Base-by-base conservation (phyloP, 92 coral and sea anemone genomes). In the Epizoanthus stellaris region DNA sequence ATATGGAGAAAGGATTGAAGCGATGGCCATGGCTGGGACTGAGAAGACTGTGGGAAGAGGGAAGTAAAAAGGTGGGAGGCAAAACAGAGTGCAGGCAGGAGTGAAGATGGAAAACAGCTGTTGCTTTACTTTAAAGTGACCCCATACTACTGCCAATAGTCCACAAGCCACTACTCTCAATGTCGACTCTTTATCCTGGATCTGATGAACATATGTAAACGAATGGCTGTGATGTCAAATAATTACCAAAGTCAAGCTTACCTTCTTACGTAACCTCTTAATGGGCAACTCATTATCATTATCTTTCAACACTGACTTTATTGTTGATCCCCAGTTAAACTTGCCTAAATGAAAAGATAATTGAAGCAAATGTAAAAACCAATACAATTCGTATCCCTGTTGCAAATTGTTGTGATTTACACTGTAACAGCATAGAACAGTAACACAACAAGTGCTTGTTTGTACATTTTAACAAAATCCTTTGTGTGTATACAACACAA, bases 211-310 rank as follows among this genome's bases (percentile, higher is more conserved):
- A 45, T 6, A 45, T 45, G 52, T 45, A 45, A 15, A 52, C 12
- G 54, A 23, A 25, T n/a, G 67, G 82, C 11, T 4, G 15, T 38
- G 16, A 47, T 40, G 40, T 12, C 17, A 12, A 8, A 19, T 21
- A 16, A 13, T 34, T 23, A 39, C 65, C 15, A 17, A 19, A 40
- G 54, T 9, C 12, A 23, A 30, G 21, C 49, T 64, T 84, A 93
- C 99, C 98, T 95, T 97, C 87, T 93, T 97, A n/a, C 99, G 91
- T 20, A 97, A 85, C 88, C 88, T 97, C 89, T 97, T 97, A 61
- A 97, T 88, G 10, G 97, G 88, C 53, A 97, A 85, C 63, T 97
- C 95, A 63, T 95, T 80, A 69, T 92, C 94, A 58, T 97, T 89
- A 70, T 93, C 83, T 62, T 87, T 93, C 52, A 97, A 81, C 67